These are phyloP conservation scores for Henricia sp. DNA, from an alignment of 53 echinoderm and acorn worm genomes.

Conservation along the genomic window DNA sequence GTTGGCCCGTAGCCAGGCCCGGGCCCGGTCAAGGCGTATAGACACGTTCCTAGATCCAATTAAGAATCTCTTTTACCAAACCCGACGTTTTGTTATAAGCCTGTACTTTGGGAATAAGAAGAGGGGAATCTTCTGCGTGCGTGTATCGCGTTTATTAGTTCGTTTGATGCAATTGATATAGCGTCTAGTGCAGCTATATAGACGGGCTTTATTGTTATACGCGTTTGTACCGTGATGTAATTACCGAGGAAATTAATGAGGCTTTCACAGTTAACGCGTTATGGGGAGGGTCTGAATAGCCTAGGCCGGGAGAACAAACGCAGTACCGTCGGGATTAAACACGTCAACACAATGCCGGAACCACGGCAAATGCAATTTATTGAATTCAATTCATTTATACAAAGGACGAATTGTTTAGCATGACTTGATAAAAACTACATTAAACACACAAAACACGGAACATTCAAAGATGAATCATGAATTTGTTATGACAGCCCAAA, in stretches of 20 bases:
- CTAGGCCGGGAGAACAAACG: too few species aligned
- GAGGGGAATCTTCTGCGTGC: background rate
- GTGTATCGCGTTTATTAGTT: constrained; percentile 24
- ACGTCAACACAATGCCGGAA: too few species aligned
- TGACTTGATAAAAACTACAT: too few species aligned
- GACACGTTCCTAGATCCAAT: constrained; percentile 29
- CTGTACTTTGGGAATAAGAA: constrained; percentile 38
- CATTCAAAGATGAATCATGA: too few species aligned
- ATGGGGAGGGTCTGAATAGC: too few species aligned
- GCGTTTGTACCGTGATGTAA: constrained; percentile 8
- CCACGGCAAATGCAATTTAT: too few species aligned
- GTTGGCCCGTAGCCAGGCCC: constrained; percentile 48
- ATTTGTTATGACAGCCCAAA: too few species aligned
- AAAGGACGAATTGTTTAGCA: too few species aligned
- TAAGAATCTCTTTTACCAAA: constrained; percentile 42
- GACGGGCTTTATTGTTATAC: background rate
- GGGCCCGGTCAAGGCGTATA: constrained; percentile 1
- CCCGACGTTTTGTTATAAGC: constrained; percentile 38
- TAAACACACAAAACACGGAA: too few species aligned
- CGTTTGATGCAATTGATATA: constrained; percentile 44
- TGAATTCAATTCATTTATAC: too few species aligned
- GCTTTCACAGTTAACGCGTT: background rate
- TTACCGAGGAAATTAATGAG: constrained; percentile 46
- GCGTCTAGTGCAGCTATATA: too few species aligned
- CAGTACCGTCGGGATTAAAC: too few species aligned